Percentiles rank a stretch among this genome's conserved stretches.
phyloP scores from a whole-genome alignment of 2,113 vertebrate species.

The Alaudala cheleensis region DNA sequence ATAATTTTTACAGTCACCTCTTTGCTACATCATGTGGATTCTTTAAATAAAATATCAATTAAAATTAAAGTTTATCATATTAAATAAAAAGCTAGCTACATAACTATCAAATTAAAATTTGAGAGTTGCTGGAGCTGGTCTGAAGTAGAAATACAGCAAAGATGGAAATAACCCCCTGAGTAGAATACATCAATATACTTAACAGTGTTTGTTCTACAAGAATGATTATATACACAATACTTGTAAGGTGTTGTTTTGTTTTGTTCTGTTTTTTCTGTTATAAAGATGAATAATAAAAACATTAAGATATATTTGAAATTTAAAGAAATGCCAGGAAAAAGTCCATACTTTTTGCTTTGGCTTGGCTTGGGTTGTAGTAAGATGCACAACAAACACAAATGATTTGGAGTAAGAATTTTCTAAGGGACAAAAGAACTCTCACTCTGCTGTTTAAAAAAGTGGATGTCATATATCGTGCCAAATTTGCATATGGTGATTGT shows the following conservation, averaged over 20 bases:
- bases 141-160: not conserved
- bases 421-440: not conserved
- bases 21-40: not conserved
- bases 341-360: accelerated
- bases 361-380: not conserved
- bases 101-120: not conserved
- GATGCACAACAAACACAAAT: no score
- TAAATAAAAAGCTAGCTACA: not conserved
- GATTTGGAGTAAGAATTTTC: not conserved
- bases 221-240: not conserved
- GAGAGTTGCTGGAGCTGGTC: not conserved
- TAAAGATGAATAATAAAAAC: not conserved
- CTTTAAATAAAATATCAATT: not conserved
- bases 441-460: not conserved
- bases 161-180: not conserved
- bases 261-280: not conserved
- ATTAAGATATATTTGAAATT: not conserved
- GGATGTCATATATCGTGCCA: accelerated
- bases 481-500: not conserved
- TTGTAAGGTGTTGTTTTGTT: not conserved
- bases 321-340: not conserved
- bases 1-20: not conserved
- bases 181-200: not conserved
- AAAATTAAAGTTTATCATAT: not conserved
- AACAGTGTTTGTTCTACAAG: not conserved